Percentiles rank a stretch among this genome's conserved stretches.
Conservation (phyloP, 2,888 invertebrate species). For the Drosophila formosana region DNA sequence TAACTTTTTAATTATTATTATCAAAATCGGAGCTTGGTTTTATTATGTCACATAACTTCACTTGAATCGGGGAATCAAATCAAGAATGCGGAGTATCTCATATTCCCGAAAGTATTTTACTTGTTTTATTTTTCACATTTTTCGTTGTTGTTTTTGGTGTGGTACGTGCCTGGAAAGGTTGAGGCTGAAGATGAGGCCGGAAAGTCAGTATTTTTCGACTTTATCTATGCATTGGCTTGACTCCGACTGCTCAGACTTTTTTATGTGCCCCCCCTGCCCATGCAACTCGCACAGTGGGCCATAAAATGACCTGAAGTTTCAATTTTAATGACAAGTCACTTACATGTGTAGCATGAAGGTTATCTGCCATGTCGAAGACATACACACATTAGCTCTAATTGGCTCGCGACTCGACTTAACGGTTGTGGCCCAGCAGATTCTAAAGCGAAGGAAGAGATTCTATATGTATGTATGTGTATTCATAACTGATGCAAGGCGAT, state of each 20-base stretch:
- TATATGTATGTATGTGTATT: too few relatives aligned
- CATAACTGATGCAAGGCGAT: not conserved
- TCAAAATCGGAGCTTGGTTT: too few relatives aligned
- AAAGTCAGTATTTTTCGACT: slow-evolving; percentile 28
- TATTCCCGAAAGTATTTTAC: not conserved
- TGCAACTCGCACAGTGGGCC: slow-evolving; percentile 38
- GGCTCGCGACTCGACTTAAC: slow-evolving; percentile 22
- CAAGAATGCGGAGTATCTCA: not conserved
- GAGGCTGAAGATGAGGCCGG: slow-evolving; percentile 28
- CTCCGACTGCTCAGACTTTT: slow-evolving; percentile 22
- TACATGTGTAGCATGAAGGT: slow-evolving; percentile 48
- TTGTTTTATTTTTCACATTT: not conserved
- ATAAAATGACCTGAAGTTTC: slow-evolving; percentile 73
- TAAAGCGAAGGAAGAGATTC: not conserved
- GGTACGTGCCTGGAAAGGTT: slow-evolving; percentile 70
- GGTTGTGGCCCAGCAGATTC: not conserved
- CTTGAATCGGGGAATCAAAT: not conserved
- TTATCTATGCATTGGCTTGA: slow-evolving; percentile 60
- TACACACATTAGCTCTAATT: slow-evolving; percentile 62
- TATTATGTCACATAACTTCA: not conserved
- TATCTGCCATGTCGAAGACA: slow-evolving; percentile 27
- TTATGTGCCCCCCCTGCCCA: slow-evolving; percentile 21
- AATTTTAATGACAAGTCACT: slow-evolving; percentile 79
- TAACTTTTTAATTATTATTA: too few relatives aligned
- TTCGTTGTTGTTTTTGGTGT: slow-evolving; percentile 23